Base-by-base conservation (phyloP, 2,888 invertebrate species). In the Synergus umbraculus region DNA sequence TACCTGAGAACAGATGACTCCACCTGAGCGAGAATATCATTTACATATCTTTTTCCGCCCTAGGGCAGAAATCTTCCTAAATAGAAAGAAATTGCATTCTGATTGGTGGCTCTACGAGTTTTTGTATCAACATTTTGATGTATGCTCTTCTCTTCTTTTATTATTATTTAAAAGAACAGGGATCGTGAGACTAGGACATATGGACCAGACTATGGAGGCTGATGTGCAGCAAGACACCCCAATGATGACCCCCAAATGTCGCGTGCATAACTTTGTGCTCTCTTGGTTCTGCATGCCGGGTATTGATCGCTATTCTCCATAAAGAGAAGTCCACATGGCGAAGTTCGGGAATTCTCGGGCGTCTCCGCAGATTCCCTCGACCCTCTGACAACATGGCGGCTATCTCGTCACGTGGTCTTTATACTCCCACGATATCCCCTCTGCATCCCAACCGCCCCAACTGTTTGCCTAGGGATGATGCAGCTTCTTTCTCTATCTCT, bases 261-360 rank as follows among this genome's bases (percentile, higher is more conserved):
- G 87, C 86, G 86, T 89, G 88, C 90, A 89, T 89, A 89, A 90
- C 89, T 91, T 89, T 80, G 88, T 88, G 88, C 88, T 89, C 88
- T 88, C 87, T 89, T 88, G 88, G 87, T 87, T 88, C 87, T 86
- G 65, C 73, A 80, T 76, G 82, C 79, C 76, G 81, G 86, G 89
- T 90, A 91, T 91, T 91, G 90, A 91, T 91, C 91, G 91, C 87
- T 83, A 86, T 88, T 87, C 87, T 83, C 85, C 86, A 87, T 80
- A 81, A 82, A 82, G 80, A 79, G 82, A 88, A 87, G 87, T 90
- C 90, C 91, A 91, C 91, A 90, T 90, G 90, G 90, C 88, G 88
- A 88, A 87, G 89, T 86, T 85, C 91, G 91, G 88, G 84, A 84
- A 83, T 86, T 85, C 86, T 88, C 91, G 90, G 85, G 86, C 85